Base-by-base conservation (phyloP, 2,113 vertebrate species). In the Myotis davidii region DNA sequence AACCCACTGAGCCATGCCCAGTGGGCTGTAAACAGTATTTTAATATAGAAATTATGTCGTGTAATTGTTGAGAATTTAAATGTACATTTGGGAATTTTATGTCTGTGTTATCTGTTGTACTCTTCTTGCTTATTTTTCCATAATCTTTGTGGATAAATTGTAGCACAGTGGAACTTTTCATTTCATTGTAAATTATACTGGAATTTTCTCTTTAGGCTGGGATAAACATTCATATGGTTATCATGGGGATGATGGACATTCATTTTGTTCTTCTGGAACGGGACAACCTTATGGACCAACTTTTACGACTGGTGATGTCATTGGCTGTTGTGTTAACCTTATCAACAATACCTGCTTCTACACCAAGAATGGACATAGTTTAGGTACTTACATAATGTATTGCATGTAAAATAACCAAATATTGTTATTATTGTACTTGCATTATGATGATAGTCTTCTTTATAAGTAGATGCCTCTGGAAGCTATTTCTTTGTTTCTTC, bases 161-260 rank as follows among this genome's bases (percentile, higher is more conserved):
- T 61, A 86, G 50, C 73, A 29, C 3, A 48, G 70, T 88, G 56
- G 32, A 89, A 12, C 48, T 42, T 95, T 89, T 65, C 64, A 90
- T 94, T 79, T 95, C 92, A 93, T 88, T 96, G 83, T 97, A 96
- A 97, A 96, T 95, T 95, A 50, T 79, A 82, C 85, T 77, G 77
- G 52, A 92, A 92, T 77, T 98, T 98, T 98, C 97, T 96, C 96
- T 98, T 91, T 91, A 99, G 99, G 99, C 97, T 99, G 99, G 99
- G 99, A 99, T 98, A 99, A 99, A 72, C 99, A 99, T 98, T 99
- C 99, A 4, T 99, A 99, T 98, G 99, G 99, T 98, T 99, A 99
- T 97, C 99, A 99, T 96, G 99, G 99, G 97, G 99, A 99, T 50
- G 99, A 99, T 96, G 99, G 99, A 98, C 99, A 99, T 97, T 99